A percentile compares a stretch with the other conserved stretches of the same genome.
Conservation (phyloP, 2,888 invertebrate genomes). For the Acheta domesticus region DNA sequence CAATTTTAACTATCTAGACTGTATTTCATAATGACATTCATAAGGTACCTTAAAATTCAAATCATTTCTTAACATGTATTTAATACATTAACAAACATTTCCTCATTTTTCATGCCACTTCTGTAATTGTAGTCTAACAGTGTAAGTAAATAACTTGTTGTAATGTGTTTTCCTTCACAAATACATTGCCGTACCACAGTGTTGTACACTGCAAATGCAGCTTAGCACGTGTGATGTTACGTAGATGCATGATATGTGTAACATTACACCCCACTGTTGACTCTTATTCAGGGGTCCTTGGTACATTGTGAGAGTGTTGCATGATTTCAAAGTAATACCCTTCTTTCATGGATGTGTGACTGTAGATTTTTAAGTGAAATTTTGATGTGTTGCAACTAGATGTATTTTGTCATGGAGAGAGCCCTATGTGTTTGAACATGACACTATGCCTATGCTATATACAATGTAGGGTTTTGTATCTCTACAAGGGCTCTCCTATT, state of each 20-base stretch:
- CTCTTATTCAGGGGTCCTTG: not conserved
- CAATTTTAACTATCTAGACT: too few relatives aligned
- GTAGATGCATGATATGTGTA: conserved; percentile 4
- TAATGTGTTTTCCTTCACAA: conserved; percentile 7
- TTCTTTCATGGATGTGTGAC: not conserved
- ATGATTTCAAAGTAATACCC: not conserved
- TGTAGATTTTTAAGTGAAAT: too few relatives aligned
- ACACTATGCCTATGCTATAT: too few relatives aligned
- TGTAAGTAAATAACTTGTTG: conserved; percentile 33
- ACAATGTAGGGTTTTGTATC: too few relatives aligned
- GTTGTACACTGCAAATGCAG: not conserved
- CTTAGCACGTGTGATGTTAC: not conserved
- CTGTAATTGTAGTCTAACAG: conserved; percentile 33
- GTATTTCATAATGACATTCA: too few relatives aligned
- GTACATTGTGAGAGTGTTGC: conserved; percentile 9
- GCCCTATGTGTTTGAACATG: too few relatives aligned
- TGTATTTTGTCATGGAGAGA: too few relatives aligned
- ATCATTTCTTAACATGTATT: not conserved
- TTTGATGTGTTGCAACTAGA: too few relatives aligned
- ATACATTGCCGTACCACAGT: not conserved
- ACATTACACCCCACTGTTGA: not conserved
- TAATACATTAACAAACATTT: conserved; percentile 23
- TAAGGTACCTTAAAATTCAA: not conserved
- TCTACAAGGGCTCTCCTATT: too few relatives aligned
- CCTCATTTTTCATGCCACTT: conserved; percentile 34